These are phyloP conservation scores for Pseudochirops corinnae DNA, from an alignment of 2,797 vertebrate species.

Conservation along the genomic window DNA sequence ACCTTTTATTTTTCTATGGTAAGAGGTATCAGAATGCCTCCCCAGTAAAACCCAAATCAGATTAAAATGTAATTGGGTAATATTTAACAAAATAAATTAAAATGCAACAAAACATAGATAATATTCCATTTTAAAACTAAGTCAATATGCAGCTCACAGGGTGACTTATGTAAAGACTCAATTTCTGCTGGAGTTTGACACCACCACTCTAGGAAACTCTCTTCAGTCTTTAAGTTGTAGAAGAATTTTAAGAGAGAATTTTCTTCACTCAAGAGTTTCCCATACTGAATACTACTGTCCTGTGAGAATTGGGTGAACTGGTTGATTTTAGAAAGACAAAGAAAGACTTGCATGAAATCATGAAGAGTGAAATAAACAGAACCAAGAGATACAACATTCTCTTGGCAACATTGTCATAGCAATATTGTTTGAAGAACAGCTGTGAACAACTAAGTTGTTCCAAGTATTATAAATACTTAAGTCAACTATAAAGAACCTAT, in stretches of 20 bases:
- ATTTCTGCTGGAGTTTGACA: not conserved
- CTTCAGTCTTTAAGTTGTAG: not conserved
- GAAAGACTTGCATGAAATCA: not conserved
- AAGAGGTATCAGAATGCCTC: not conserved
- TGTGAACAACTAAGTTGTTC: not conserved
- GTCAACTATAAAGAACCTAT: not conserved
- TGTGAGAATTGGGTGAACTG: not conserved
- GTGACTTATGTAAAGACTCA: not conserved
- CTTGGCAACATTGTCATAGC: too few species aligned
- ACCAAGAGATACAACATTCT: not conserved
- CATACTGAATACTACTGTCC: not conserved
- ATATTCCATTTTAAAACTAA: not conserved
- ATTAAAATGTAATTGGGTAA: not conserved
- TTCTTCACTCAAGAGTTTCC: not conserved
- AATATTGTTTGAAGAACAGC: not conserved
- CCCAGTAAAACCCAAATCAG: not conserved
- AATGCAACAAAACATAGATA: not conserved
- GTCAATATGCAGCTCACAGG: not conserved
- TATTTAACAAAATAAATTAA: not conserved
- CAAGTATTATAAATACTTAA: not conserved
- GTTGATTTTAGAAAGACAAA: not conserved
- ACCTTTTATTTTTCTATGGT: not conserved
- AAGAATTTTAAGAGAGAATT: not conserved
- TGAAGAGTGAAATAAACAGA: not conserved
- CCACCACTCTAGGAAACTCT: too few species aligned